Conservation (phyloP, 2,797 vertebrate genomes). For the Sarcoramphus papa region DNA sequence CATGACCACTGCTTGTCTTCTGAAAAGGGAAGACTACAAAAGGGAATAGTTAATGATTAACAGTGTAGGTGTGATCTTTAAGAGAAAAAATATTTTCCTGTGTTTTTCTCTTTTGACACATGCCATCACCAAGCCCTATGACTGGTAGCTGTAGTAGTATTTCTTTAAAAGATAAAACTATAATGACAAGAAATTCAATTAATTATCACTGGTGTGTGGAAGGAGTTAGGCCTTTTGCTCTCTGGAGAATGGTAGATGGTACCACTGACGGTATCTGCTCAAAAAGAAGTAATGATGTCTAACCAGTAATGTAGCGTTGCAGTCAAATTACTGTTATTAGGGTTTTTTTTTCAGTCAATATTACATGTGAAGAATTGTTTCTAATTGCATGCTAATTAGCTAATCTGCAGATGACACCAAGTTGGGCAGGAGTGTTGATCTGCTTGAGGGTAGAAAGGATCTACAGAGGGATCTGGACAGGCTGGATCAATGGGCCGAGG, state of each 20-base stretch:
- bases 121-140: neutral
- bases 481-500: rapidly evolving
- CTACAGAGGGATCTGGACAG: neutral
- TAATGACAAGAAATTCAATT: neutral
- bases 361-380: neutral
- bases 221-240: neutral
- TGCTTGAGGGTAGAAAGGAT: neutral
- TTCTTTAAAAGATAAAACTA: neutral
- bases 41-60: neutral
- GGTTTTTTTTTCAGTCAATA: neutral
- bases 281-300: neutral
- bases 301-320: neutral
- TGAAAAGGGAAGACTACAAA: neutral
- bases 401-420: neutral
- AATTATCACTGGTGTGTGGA: neutral
- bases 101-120: neutral
- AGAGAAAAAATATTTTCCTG: neutral
- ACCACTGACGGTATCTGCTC: neutral
- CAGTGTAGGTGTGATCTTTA: neutral
- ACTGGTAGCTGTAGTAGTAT: neutral
- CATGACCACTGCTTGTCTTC: neutral
- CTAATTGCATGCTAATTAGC: neutral
- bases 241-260: neutral
- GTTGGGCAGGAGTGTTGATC: neutral
- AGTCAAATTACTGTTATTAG: neutral